A percentile compares a stretch with the other conserved stretches of the same genome.
Conservation (phyloP, 2,113 vertebrate species). For the Ploceus nigricollis region DNA sequence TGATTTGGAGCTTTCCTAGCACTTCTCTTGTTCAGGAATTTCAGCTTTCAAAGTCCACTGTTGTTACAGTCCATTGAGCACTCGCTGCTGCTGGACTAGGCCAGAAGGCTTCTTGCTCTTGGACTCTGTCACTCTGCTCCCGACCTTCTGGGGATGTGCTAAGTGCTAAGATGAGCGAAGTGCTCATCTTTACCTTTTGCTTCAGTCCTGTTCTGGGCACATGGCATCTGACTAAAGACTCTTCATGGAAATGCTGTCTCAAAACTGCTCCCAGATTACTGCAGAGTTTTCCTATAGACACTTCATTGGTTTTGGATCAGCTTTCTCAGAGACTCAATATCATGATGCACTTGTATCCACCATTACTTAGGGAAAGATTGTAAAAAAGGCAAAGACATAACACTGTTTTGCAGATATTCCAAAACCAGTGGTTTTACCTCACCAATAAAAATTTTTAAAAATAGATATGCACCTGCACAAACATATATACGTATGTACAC, state of each 20-base stretch:
- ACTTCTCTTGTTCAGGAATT: neutral
- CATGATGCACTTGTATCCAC: neutral
- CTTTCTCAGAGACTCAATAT: neutral
- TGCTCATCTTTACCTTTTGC: neutral
- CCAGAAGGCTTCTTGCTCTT: neutral
- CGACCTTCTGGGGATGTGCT: neutral
- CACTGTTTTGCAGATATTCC: neutral
- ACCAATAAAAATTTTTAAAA: neutral
- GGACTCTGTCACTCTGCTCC: neutral
- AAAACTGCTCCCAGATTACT: neutral
- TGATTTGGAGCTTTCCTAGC: neutral
- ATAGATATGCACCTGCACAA: neutral
- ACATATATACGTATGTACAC: accelerated
- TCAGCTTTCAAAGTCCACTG: neutral
- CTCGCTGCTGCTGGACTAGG: neutral
- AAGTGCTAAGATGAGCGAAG: neutral
- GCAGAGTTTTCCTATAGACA: neutral
- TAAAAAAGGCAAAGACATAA: neutral
- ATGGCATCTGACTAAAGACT: neutral
- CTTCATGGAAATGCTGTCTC: neutral
- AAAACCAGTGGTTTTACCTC: neutral
- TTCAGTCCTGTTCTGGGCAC: neutral
- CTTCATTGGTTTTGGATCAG: neutral
- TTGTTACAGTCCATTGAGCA: neutral
- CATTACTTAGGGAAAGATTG: neutral